phyloP scores from a whole-genome alignment of 2,888 invertebrate genomes.

The Drosophila leonis region DNA sequence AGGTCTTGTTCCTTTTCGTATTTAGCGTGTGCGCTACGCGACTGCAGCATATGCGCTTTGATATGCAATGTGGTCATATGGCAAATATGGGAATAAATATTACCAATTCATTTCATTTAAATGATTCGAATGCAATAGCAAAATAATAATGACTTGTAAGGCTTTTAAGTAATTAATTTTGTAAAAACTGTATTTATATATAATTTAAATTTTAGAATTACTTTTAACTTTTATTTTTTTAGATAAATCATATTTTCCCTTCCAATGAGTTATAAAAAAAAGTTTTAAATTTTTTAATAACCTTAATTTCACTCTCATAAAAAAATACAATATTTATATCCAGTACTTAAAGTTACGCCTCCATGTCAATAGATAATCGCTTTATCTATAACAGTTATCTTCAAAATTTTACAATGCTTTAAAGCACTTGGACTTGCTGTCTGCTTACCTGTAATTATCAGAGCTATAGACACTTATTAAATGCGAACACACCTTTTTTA shows the following conservation, averaged over 20 bases:
- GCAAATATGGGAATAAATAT: background rate
- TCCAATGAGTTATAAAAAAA: background rate
- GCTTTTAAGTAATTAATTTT: too few species aligned
- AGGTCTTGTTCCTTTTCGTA: conserved; percentile 51
- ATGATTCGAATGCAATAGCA: too few species aligned
- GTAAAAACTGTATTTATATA: too few species aligned
- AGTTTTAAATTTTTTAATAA: too few species aligned
- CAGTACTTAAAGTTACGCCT: background rate
- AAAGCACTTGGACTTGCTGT: background rate
- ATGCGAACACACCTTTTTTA: background rate
- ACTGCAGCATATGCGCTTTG: conserved; percentile 15
- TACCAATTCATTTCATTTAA: too few species aligned
- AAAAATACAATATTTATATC: background rate
- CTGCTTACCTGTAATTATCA: background rate
- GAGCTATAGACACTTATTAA: conserved; percentile 8
- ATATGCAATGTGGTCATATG: background rate
- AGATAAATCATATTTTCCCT: too few species aligned
- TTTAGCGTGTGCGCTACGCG: conserved; percentile 38
- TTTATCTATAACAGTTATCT: conserved; percentile 5
- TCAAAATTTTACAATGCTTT: background rate
- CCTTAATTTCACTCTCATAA: background rate
- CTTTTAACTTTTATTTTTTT: too few species aligned
- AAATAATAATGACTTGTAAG: too few species aligned
- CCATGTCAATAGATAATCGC: background rate
- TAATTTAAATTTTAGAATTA: too few species aligned